Evolutionary conservation across 2,888 invertebrate species (phyloP).

Genomic region (Boloria euphrosyne): DNA sequence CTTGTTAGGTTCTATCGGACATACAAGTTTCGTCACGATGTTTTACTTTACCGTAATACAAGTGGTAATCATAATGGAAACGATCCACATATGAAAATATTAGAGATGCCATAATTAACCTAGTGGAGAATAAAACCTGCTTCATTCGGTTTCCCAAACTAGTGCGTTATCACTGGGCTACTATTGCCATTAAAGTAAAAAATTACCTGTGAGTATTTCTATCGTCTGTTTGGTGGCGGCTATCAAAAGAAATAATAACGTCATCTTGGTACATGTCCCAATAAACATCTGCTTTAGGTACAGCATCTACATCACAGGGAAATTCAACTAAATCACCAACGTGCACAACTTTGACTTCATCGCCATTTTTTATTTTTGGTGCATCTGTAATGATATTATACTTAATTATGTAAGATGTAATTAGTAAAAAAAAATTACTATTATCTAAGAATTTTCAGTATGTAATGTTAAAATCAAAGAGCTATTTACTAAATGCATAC

Average conservation of each 20-base stretch:
- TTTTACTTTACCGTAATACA: no score
- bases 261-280: conserved; percentile 64
- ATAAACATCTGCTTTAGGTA: conserved; percentile 55
- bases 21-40: no score
- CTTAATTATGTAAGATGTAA: neutral
- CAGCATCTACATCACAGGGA: conserved; percentile 60
- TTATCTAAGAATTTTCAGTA: no score
- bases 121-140: no score
- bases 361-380: conserved; percentile 55
- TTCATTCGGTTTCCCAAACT: no score
- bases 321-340: conserved; percentile 54
- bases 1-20: no score
- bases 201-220: conserved; percentile 55
- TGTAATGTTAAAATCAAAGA: no score
- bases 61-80: no score
- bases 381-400: conserved; percentile 49
- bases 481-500: no score
- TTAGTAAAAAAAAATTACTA: neutral
- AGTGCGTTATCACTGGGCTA: no score
- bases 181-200: neutral
- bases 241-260: conserved; percentile 50
- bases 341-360: conserved; percentile 46
- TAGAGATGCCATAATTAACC: no score
- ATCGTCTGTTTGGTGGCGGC: conserved; percentile 53
- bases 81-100: no score